phyloP scores from a whole-genome alignment of 2,113 vertebrate species.

The Channa maculata region DNA sequence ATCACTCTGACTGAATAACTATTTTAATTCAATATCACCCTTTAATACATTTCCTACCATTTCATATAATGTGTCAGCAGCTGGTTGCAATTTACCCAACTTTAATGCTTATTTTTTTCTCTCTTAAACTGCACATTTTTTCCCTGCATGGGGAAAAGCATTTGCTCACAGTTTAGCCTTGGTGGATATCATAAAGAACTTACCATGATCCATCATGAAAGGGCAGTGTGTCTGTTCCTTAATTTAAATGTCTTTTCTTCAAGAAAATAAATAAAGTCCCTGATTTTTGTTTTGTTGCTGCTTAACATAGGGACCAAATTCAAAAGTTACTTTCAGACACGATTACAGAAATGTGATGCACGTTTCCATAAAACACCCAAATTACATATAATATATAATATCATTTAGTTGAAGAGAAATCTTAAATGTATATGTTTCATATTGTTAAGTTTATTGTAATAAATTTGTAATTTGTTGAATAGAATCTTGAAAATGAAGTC shows the following conservation, averaged over 20 bases:
- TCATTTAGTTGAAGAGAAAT: background rate
- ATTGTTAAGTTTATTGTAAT: too few relatives aligned
- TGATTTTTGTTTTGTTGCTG: background rate
- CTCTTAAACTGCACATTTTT: background rate
- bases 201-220: slow-evolving; percentile 42
- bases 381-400: too few relatives aligned
- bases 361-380: background rate
- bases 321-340: background rate
- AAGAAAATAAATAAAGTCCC: slow-evolving; percentile 32
- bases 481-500: too few relatives aligned
- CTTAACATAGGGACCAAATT: background rate
- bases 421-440: too few relatives aligned
- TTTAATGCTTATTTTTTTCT: slow-evolving; percentile 22
- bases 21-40: slow-evolving; percentile 61
- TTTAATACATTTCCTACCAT: slow-evolving; percentile 36
- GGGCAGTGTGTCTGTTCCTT: slow-evolving; percentile 25
- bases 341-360: background rate
- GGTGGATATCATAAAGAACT: slow-evolving; percentile 19
- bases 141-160: background rate
- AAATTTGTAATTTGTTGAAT: too few relatives aligned
- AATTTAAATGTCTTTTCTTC: too few relatives aligned
- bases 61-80: slow-evolving; percentile 58
- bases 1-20: slow-evolving; percentile 63
- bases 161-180: slow-evolving; percentile 14
- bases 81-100: slow-evolving; percentile 52